Evolutionary conservation across 2,888 invertebrate species (phyloP).

Genomic region (Epinotia nisella): DNA sequence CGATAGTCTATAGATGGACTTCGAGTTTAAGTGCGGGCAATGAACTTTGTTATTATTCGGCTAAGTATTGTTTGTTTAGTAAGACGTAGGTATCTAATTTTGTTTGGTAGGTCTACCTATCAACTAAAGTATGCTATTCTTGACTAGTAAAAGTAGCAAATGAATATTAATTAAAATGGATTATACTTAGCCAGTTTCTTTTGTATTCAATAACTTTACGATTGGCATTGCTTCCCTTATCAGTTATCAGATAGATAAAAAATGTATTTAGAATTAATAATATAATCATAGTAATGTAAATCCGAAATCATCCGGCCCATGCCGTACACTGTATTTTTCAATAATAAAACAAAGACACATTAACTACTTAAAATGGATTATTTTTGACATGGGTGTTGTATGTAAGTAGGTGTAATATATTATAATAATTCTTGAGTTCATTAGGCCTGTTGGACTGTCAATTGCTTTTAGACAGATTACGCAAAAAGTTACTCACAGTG

Average conservation of each 20-base stretch:
- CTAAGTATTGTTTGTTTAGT: constrained; percentile 19
- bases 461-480: no score
- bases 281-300: no score
- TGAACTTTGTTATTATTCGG: constrained; percentile 46
- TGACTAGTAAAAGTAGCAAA: not conserved
- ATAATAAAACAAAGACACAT: no score
- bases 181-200: not conserved
- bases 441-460: no score
- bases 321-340: not conserved
- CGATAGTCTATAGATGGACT: constrained; percentile 40
- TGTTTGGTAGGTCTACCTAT: not conserved
- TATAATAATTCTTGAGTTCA: no score
- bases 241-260: not conserved
- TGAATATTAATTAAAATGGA: not conserved
- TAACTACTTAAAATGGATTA: not conserved
- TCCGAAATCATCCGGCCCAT: no score
- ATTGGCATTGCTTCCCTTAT: not conserved
- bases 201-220: not conserved
- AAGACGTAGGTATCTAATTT: not conserved
- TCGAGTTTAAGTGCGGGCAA: constrained; percentile 47
- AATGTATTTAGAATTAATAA: no score
- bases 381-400: no score
- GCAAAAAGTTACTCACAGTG: no score
- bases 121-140: not conserved
- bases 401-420: no score